Base-by-base conservation (phyloP, 2,113 vertebrate genomes). In the Thryonomys swinderianus region DNA sequence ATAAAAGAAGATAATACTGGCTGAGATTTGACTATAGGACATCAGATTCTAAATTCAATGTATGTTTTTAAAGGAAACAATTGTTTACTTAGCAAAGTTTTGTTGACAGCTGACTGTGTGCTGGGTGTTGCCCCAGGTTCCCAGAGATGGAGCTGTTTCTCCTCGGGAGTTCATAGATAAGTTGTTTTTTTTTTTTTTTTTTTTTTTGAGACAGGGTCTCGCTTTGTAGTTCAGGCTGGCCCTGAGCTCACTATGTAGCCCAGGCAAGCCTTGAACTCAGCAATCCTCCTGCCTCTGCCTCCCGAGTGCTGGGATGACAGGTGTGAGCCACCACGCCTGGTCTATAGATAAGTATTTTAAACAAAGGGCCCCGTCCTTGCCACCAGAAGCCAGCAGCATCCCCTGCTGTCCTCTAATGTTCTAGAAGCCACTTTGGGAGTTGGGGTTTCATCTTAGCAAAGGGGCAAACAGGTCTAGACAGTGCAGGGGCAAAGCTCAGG, bases 401-500 rank as follows among this genome's bases (percentile, higher is more conserved):
- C 16, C 7, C 23, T 7, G 16, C 37, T 17, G 0, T 81, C 40
- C 51, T 85, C 51, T 51, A 2, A 66, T 71, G 23, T 91, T n/a
- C 81, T 57, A 4, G 9, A 34, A 76, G 30, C 12, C 30, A 73
- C 16, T 17, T 2, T 23, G 51, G 42, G 42, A 90, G 14, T 5
- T 76, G 73, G 20, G 18, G 10, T 12, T 91, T 94, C 20, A 51
- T 20, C n/a, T 86, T 48, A 37, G 37, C 40, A 16, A 73, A 16
- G 20, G 27, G 37, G 9, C 7, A 93, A 12, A 20, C 4, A 32
- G 66, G 40, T 73, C 61, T 92, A 67, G 40, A 23, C 9, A 64
- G 21, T 0, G 2, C 45, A 5, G 16, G 20, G 37, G 1, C 25
- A 5, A 8, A 61, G 30, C 5, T 48, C n/a, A 34, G 23, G 48